phyloP scores from a whole-genome alignment of 2,113 vertebrate genomes.

The Cyanoramphus novaezelandiae region DNA sequence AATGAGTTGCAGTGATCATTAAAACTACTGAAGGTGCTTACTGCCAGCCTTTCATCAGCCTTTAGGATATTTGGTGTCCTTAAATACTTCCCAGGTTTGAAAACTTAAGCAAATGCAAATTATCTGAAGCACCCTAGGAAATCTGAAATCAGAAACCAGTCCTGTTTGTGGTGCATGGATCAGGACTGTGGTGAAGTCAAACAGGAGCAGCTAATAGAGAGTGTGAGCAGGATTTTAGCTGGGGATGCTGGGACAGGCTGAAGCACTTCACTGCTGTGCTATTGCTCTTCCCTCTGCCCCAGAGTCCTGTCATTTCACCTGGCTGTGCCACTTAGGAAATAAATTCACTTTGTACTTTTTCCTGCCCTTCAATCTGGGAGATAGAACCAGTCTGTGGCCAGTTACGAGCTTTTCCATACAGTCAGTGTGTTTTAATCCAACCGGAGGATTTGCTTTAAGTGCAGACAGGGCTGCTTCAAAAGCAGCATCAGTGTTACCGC shows the following conservation, averaged over 20 bases:
- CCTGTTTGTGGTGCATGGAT: accelerated
- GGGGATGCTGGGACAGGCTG: not conserved
- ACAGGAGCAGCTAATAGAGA: accelerated
- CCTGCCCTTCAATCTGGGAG: accelerated
- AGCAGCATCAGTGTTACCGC: not conserved
- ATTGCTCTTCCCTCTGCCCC: not conserved
- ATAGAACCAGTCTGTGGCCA: not conserved
- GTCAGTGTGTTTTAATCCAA: not conserved
- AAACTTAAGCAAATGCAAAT: not conserved
- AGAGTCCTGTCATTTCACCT: accelerated
- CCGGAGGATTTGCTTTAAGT: not conserved
- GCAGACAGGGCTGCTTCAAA: not conserved
- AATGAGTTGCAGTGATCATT: not conserved
- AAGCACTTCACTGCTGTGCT: accelerated
- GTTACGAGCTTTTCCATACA: accelerated
- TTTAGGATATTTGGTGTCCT: not conserved
- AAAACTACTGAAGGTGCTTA: not conserved
- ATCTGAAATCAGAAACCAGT: accelerated
- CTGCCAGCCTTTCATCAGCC: not conserved
- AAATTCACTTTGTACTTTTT: no score
- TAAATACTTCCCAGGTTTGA: not conserved
- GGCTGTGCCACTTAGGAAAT: not conserved
- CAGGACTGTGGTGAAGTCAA: accelerated
- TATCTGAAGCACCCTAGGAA: not conserved
- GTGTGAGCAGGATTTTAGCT: accelerated